Percentiles rank a stretch among this genome's conserved stretches.
Conservation (phyloP, 2,113 vertebrate species). For the Verasper variegatus region DNA sequence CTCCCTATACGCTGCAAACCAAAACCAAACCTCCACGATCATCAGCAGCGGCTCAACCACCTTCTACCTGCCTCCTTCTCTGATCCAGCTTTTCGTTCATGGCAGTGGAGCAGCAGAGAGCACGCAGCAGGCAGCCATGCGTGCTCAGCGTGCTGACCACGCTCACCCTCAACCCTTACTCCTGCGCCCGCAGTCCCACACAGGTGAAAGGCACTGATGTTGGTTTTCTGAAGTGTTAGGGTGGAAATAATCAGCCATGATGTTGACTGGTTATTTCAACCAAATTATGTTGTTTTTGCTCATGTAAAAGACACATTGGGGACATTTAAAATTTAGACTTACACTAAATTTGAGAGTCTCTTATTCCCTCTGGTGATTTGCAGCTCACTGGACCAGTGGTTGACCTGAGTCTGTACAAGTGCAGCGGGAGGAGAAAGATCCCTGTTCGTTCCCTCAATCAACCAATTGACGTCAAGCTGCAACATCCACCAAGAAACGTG, state of each 20-base stretch:
- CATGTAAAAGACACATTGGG: background rate
- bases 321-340: background rate
- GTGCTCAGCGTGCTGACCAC: conserved; percentile 73
- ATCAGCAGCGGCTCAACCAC: conserved; percentile 60
- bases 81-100: conserved; percentile 36
- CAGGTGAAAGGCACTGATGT: conserved; percentile 68
- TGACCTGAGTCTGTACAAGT: conserved; percentile 79
- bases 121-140: conserved; percentile 52
- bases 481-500: conserved; percentile 66
- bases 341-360: background rate
- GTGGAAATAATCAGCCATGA: too few species aligned
- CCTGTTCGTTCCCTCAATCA: conserved; percentile 59
- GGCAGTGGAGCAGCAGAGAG: background rate
- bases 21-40: conserved; percentile 35
- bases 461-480: conserved; percentile 77
- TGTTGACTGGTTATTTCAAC: too few species aligned
- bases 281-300: too few species aligned
- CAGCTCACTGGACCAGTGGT: conserved; percentile 76
- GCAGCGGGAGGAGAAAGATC: conserved; percentile 78
- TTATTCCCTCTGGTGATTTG: conserved; percentile 35
- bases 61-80: conserved; percentile 72
- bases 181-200: conserved; percentile 21
- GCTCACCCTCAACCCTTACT: conserved; percentile 73
- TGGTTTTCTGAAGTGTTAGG: too few species aligned
- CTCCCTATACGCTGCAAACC: conserved; percentile 48